Conservation (phyloP, 2,797 vertebrate genomes). For the Gadopsis marmoratus region DNA sequence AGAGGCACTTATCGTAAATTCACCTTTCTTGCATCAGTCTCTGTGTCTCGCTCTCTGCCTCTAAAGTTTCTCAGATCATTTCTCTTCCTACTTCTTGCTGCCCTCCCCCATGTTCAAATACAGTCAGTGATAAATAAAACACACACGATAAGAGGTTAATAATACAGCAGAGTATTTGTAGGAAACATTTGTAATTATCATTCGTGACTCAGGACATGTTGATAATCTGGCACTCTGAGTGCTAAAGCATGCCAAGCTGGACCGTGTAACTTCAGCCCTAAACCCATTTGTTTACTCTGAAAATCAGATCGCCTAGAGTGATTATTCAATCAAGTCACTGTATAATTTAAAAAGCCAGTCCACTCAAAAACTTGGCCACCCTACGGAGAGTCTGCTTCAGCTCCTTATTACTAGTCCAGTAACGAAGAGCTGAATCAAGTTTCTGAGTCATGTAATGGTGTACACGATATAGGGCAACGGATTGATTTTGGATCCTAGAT, state of each 20-base stretch:
- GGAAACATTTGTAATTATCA: constrained; percentile 55
- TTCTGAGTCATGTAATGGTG: constrained; percentile 34
- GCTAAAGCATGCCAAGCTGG: constrained; percentile 47
- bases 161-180: constrained; percentile 40
- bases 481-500: constrained; percentile 56
- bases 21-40: constrained; percentile 60
- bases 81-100: neutral
- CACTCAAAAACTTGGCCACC: constrained; percentile 37
- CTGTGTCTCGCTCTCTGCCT: constrained; percentile 23
- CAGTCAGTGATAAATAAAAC: constrained; percentile 15
- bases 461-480: constrained; percentile 27
- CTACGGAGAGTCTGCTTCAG: constrained; percentile 33
- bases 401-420: constrained; percentile 25
- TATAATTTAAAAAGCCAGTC: constrained; percentile 47
- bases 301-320: constrained; percentile 52
- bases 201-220: constrained; percentile 44
- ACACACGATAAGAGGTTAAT: constrained; percentile 23
- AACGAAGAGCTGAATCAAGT: constrained; percentile 32
- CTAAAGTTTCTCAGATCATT: constrained; percentile 21
- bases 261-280: constrained; percentile 51
- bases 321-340: constrained; percentile 60
- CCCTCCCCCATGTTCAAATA: constrained; percentile 9
- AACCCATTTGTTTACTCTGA: constrained; percentile 65
- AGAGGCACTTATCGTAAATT: constrained; percentile 75
- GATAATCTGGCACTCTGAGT: constrained; percentile 56